A percentile compares a stretch with the other conserved stretches of the same genome.
Evolutionary conservation across 2,797 vertebrate genomes (phyloP).

Genomic region (Sciurus vulgaris): DNA sequence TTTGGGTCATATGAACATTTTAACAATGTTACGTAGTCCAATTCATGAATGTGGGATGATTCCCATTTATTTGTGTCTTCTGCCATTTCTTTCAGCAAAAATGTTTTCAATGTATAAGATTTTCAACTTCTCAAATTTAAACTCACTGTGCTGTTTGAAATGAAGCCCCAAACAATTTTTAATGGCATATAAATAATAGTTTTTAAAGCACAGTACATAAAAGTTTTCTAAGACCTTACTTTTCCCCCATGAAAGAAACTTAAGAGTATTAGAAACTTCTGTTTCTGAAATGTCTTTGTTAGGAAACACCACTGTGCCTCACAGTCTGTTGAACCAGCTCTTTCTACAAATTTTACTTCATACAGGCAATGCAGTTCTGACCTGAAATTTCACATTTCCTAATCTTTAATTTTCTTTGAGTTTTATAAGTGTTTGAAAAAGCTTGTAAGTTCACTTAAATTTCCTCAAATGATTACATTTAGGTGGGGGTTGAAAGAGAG

Average conservation of each 20-base stretch:
- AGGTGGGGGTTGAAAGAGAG: background rate
- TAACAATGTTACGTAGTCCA: background rate
- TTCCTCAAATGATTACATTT: slow-evolving; percentile 4
- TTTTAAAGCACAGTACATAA: background rate
- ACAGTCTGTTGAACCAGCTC: slow-evolving; percentile 26
- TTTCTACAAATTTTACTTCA: slow-evolving; percentile 41
- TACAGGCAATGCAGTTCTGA: background rate
- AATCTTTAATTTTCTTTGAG: background rate
- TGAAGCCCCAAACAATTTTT: slow-evolving; percentile 11
- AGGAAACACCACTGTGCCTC: background rate
- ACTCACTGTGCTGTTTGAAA: background rate
- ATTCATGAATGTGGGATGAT: background rate
- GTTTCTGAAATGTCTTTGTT: background rate
- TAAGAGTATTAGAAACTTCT: background rate
- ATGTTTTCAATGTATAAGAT: background rate
- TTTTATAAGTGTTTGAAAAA: background rate
- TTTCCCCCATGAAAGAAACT: background rate
- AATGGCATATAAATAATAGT: background rate
- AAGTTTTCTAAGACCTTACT: background rate
- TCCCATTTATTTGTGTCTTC: background rate
- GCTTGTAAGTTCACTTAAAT: background rate
- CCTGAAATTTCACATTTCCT: background rate
- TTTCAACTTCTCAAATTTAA: background rate
- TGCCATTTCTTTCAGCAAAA: background rate
- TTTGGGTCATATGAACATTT: background rate